These are phyloP conservation scores for Apotomis betuletana DNA, from an alignment of 2,888 invertebrate species.

Conservation along the genomic window DNA sequence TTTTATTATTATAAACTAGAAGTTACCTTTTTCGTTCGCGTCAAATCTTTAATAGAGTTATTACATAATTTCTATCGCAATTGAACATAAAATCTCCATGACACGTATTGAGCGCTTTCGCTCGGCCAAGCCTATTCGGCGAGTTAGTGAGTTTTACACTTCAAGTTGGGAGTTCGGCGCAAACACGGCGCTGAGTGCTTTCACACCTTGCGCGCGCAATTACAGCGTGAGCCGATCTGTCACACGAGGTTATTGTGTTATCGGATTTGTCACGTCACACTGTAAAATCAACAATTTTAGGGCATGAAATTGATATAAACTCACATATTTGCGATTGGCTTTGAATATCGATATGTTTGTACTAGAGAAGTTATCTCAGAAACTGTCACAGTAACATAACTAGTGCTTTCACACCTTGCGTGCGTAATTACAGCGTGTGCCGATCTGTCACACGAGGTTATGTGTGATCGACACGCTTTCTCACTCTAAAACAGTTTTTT, in stretches of 20 bases:
- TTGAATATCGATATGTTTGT: no score
- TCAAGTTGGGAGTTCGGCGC: conserved; percentile 54
- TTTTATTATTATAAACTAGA: no score
- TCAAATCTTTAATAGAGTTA: no score
- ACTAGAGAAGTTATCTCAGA: no score
- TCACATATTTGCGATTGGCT: no score
- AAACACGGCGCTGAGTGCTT: conserved; percentile 65
- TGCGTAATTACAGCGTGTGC: conserved; percentile 14
- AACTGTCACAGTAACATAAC: no score
- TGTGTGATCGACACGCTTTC: neutral
- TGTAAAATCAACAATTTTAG: neutral
- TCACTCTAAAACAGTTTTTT: no score
- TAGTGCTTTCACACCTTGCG: conserved; percentile 54
- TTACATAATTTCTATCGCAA: no score
- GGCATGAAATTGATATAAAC: no score
- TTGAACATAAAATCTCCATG: conserved; percentile 5
- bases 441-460: conserved; percentile 35
- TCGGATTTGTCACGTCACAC: neutral
- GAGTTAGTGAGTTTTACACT: conserved; percentile 64
- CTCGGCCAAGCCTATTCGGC: conserved; percentile 57
- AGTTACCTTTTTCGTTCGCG: no score
- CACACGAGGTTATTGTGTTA: conserved; percentile 33
- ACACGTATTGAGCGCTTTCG: conserved; percentile 51
- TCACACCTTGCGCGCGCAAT: conserved; percentile 45
- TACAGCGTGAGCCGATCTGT: conserved; percentile 4